Base-by-base conservation (phyloP, 2,113 vertebrate genomes). In the Sinocyclocheilus grahami region DNA sequence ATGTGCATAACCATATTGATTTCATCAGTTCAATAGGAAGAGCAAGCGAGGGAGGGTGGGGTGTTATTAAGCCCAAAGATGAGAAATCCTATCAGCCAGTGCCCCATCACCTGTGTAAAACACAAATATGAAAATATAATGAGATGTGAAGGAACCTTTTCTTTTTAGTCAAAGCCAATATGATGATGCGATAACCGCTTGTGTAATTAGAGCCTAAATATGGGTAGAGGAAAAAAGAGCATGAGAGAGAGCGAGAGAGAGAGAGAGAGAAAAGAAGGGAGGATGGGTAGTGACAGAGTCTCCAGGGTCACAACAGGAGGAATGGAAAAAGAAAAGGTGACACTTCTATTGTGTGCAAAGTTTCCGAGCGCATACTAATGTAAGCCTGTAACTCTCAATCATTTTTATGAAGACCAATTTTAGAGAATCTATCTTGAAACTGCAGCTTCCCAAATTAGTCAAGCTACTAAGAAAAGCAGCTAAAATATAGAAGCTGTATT, bases 21-120 rank as follows among this genome's bases (percentile, higher is more conserved):
- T 74, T 63, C 24, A 81, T 86, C 78, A 65, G 53, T 82, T 86
- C 67, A 82, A 75, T 62, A 53, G 42, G 20, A 51, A 65, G 27
- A 18, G 1, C 16, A 37, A 71, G 39, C 10, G 18, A 58, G 53
- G 58, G 8, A n/a, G 20, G 39, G 67, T 58, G 20, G 67, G n/a
- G 62, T 51, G 24, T 85, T 82, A 87, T 87, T 89, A 87, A 85
- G 69, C 46, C n/a, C 39, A 86, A 58, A 74, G 78, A 83, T 81
- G 82, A 86, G 67, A 84, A 82, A 63, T 42, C 78, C 11, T 85
- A 75, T 63, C 72, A 58, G 78, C 76, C 42, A 69, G 14, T 63
- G 79, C 65, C 65, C 76, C 78, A 14, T 80, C 60, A 87, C 86
- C 78, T 79, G 46, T 60, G 65, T 42, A 78, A 75, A 39, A 63